Evolutionary conservation across 1,140 invertebrate species (phyloP), one percentile per base, ranked within the genome.

Genomic region (Drosophila equinoxialis): DNA sequence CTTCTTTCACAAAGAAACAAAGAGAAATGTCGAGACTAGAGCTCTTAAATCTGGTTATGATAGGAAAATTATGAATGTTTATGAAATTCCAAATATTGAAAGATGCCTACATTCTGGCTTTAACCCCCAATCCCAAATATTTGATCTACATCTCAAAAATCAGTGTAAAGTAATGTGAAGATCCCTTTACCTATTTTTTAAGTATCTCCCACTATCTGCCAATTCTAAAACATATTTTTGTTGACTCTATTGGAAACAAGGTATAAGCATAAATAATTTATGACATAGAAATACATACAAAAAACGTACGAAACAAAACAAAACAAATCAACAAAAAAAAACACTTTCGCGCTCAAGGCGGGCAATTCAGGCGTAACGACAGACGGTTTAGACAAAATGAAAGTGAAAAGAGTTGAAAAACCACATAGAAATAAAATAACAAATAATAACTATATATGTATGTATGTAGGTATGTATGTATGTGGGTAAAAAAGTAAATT

Each of bases 391-490:
- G 59, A 14, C 65, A 41, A 51, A 86, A 87, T 37, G 83, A 86
- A 87, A 86, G 83, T 86, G 83, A 86, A 86, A 86, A 74, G 39
- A 77, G 76, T 74, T 77, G 60, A 74, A 79, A 75, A 70, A 57
- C 81, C 55, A 64, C 83, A 82, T 71, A 79, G 79, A 76, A 58
- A 79, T 64, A 45, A 10, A 20, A 51, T 7, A 7, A 48, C 41
- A 51, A 23, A 23, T 23, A 51, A 20, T 23, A 51, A 51, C 17
- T 51, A 37, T 61, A 14, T 26, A 26, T 26, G 23, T 55, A 48
- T 64, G 69, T 55, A 48, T 64, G 69, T 26, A 26, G 3, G 23
- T 55, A 48, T 64, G 69, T 55, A 48, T 64, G 69, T 74, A 68
- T 68, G 54, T 73, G 8, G 48, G 41, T 57, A 42, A 42, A 64